Conservation (phyloP, 2,797 vertebrate species). For the Anableps anableps region DNA sequence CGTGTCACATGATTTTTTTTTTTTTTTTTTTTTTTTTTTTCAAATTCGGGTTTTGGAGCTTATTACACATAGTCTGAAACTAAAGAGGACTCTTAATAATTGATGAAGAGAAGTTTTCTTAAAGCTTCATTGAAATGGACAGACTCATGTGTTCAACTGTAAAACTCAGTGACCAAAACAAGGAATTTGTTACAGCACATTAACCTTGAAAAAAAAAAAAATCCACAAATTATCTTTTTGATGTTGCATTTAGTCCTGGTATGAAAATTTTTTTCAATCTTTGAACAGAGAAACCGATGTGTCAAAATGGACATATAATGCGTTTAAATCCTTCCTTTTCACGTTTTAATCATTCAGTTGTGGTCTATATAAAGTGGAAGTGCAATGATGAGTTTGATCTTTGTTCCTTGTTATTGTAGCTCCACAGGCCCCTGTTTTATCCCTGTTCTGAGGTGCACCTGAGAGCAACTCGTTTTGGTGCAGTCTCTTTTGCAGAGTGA, state of each 20-base stretch:
- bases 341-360: too few species aligned
- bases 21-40: background rate
- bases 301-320: too few species aligned
- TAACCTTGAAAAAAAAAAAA: background rate
- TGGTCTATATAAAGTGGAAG: too few species aligned
- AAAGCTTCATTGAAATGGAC: background rate
- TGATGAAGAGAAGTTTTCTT: background rate
- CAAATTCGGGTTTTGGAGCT: background rate
- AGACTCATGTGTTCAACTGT: conserved; percentile 1
- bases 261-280: background rate
- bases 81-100: background rate
- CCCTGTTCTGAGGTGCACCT: too few species aligned
- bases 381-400: too few species aligned
- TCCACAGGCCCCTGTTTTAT: too few species aligned
- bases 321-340: too few species aligned
- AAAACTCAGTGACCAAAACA: background rate
- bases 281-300: background rate
- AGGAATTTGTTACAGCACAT: background rate
- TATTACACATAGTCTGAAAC: background rate
- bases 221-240: background rate
- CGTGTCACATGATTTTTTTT: background rate
- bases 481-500: too few species aligned
- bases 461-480: too few species aligned
- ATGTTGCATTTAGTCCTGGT: background rate
- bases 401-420: too few species aligned